phyloP scores from a whole-genome alignment of 2,113 vertebrate species.

The Ramphastos sulfuratus region DNA sequence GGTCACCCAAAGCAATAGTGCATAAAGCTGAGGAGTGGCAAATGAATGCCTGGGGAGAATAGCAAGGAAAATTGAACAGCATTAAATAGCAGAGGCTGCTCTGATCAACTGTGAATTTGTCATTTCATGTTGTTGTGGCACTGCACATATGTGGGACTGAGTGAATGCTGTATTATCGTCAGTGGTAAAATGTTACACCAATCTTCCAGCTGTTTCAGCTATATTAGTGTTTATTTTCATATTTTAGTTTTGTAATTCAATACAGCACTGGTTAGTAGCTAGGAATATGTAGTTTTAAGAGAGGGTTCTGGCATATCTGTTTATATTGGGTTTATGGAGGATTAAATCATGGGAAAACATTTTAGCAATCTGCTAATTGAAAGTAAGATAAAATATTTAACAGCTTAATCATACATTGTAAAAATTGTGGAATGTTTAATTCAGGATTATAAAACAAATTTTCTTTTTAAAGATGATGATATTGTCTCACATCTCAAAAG shows the following conservation, averaged over 20 bases:
- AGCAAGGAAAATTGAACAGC: neutral
- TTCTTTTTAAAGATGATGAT: neutral
- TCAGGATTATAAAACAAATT: neutral
- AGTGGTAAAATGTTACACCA: neutral
- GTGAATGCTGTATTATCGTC: neutral
- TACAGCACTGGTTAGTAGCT: neutral
- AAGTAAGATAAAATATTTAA: neutral
- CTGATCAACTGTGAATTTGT: neutral
- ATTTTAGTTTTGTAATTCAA: neutral
- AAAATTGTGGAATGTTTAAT: neutral
- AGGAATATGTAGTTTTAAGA: neutral
- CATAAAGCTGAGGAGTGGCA: neutral
- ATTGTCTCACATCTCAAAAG: neutral
- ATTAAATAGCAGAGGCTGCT: neutral
- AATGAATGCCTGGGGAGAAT: neutral
- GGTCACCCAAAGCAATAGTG: neutral
- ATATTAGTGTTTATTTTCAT: neutral
- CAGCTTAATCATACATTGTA: neutral
- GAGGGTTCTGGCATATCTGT: neutral
- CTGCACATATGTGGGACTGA: rapidly evolving
- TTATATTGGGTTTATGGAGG: neutral
- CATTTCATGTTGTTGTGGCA: neutral
- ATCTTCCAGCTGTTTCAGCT: neutral
- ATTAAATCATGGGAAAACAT: neutral
- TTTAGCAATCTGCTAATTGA: neutral